These are phyloP conservation scores for Amphipoea oculea DNA, from an alignment of 2,888 invertebrate genomes.

Conservation along the genomic window DNA sequence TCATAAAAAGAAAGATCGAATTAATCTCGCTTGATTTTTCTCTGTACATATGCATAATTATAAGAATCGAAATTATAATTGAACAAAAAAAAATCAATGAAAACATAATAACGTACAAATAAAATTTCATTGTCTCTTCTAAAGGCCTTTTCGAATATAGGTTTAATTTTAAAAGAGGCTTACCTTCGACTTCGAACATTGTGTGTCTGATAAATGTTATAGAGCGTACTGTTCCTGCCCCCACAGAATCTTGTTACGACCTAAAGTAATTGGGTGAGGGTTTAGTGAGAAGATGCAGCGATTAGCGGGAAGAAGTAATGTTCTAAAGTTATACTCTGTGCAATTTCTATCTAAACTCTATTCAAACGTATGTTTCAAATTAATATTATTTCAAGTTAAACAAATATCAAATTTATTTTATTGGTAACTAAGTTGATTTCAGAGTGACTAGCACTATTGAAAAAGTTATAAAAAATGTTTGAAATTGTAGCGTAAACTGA, in stretches of 20 bases:
- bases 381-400: no score
- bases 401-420: no score
- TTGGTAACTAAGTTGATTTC: no score
- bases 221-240: slow-evolving; percentile 24
- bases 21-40: no score
- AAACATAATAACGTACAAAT: slow-evolving; percentile 2
- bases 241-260: slow-evolving; percentile 58
- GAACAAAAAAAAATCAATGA: slow-evolving; percentile 6
- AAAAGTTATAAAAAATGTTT: no score
- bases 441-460: no score
- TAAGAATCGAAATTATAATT: neutral
- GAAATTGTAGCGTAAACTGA: no score
- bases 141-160: slow-evolving; percentile 33
- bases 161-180: slow-evolving; percentile 60
- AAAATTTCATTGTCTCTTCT: slow-evolving; percentile 22
- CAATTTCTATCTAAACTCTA: no score
- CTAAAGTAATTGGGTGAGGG: slow-evolving; percentile 26
- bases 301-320: neutral
- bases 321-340: no score
- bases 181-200: slow-evolving; percentile 23
- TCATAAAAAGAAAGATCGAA: no score
- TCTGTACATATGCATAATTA: no score
- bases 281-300: slow-evolving; percentile 30
- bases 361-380: no score
- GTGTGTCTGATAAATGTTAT: slow-evolving; percentile 36